Conservation (phyloP, 1,140 invertebrate genomes). For the Heliconius melpomene region DNA sequence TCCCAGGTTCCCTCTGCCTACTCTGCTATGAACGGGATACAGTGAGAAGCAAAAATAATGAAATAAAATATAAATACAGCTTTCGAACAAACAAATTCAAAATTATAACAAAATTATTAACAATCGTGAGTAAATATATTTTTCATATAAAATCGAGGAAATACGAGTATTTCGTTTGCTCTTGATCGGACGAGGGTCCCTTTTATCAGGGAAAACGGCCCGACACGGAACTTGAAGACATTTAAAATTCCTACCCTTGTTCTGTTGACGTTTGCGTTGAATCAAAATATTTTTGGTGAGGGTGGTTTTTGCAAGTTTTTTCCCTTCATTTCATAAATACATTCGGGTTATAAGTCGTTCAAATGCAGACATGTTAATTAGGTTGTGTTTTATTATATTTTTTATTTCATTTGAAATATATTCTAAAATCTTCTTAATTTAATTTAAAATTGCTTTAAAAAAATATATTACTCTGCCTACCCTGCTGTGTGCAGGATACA, state of each 20-base stretch:
- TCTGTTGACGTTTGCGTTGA: slow-evolving; percentile 33
- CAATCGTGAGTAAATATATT: neutral
- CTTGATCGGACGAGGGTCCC: slow-evolving; percentile 31
- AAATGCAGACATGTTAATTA: slow-evolving; percentile 13
- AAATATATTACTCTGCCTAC: neutral
- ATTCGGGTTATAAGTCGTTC: slow-evolving; percentile 17
- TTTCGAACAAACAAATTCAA: neutral
- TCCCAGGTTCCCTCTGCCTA: no score
- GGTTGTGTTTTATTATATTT: neutral
- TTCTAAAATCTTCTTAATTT: no score
- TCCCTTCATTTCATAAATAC: neutral
- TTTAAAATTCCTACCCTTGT: slow-evolving; percentile 43
- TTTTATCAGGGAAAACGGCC: slow-evolving; percentile 34
- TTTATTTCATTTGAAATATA: neutral
- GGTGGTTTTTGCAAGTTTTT: neutral
- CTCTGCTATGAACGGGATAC: no score
- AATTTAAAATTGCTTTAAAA: no score
- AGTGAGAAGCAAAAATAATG: no score
- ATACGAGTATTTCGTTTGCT: slow-evolving; percentile 30
- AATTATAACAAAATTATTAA: neutral
- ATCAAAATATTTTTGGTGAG: slow-evolving; percentile 29
- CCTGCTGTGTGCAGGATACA: neutral
- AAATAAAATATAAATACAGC: no score
- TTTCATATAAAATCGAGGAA: slow-evolving; percentile 8
- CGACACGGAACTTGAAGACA: slow-evolving; percentile 35